Base-by-base conservation (phyloP, 2,888 invertebrate genomes). In the Camptogramma bilineatum region DNA sequence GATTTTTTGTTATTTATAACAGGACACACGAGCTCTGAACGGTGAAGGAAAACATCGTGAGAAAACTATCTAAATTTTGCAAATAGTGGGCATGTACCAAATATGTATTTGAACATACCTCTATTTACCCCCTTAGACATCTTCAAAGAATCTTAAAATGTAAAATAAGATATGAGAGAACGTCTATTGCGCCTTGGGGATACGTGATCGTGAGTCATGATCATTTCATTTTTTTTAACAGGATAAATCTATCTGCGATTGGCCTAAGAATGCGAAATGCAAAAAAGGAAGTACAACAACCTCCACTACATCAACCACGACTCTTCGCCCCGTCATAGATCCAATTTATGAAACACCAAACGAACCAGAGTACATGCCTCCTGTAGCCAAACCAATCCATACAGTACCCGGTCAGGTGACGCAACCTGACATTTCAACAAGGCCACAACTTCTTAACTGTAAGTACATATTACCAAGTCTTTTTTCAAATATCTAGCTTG, bases 251-350 rank as follows among this genome's bases (percentile, higher is more conserved):
- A 94, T 94, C 55, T 96, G 96, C 73, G 96, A 96, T 77, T 96
- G 96, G 96, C 96, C 96, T 0, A 86, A 82, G 31, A 93, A 92
- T 64, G 95, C 96, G 0, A 91, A 94, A 67, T 96, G 96, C 74
- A 88, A 86, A 74, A 75, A 78, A 70, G 70, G 63, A 0, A 81
- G 79, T 0, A 77, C 78, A 0, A 78, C 81, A n/a, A 48, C 56
- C 4, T 44, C 44, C 7, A 76, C 82, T 1, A 79, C 82, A 9
- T 73, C 81, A 1, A 83, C 83, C 2, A 81, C 82, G 0, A 80
- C 82, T 31, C 50, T 72, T 9, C 73, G 64, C 4, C 82, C 85
- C 7, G 73, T 76, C 34, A 69, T 74, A 58, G 75, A 80, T 51
- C 74, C 70, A 16, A 68, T 70, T 28, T 62, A 64, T 42, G 72